Evolutionary conservation across 2,797 vertebrate genomes (phyloP).

Genomic region (Hippopotamyrus pictus): DNA sequence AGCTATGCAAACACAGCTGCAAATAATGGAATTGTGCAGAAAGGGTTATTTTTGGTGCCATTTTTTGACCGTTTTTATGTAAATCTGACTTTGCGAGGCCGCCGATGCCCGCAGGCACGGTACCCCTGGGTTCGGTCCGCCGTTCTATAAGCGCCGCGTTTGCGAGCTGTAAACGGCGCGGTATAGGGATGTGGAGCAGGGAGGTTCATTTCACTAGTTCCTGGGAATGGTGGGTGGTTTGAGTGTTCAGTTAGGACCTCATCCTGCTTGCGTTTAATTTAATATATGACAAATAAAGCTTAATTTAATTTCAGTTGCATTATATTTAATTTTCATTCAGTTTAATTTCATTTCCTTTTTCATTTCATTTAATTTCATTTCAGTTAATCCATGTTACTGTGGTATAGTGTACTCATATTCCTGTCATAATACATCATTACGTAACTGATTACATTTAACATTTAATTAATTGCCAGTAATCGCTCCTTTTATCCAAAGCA

Average conservation of each 20-base stretch:
- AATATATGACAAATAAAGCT: background rate
- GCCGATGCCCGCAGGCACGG: background rate
- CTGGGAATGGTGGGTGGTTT: background rate
- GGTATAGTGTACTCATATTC: background rate
- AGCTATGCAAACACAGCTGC: slow-evolving; percentile 13
- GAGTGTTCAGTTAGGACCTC: background rate
- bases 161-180: background rate
- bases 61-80: slow-evolving; percentile 14
- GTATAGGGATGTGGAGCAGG: background rate
- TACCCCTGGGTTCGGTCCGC: background rate
- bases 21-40: slow-evolving; percentile 4
- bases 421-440: background rate
- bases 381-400: background rate
- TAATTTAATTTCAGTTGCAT: background rate
- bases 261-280: background rate
- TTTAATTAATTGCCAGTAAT: background rate
- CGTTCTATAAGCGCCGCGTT: background rate
- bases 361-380: background rate
- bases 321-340: background rate
- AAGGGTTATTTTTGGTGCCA: slow-evolving; percentile 31
- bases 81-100: slow-evolving; percentile 20
- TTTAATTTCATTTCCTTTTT: background rate
- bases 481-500: background rate
- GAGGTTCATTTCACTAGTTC: background rate
- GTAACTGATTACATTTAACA: background rate